Evolutionary conservation across 2,888 invertebrate species (phyloP).

Genomic region (Drosophila prostipennis): DNA sequence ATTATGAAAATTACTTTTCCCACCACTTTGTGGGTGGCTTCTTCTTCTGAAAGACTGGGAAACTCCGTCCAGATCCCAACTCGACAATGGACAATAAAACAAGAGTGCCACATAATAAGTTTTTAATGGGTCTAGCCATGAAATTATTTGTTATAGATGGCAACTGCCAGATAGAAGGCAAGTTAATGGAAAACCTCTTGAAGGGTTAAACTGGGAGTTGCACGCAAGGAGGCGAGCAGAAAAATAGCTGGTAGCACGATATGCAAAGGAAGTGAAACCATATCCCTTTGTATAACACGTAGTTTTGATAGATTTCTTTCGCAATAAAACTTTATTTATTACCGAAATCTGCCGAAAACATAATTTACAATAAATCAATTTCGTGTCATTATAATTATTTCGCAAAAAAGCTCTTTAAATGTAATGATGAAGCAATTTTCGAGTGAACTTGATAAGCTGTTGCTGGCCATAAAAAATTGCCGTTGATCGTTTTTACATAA

Average conservation of each 20-base stretch:
- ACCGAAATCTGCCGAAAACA: not conserved
- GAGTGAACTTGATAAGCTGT: conserved; percentile 14
- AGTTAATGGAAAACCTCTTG: conserved; percentile 6
- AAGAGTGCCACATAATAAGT: conserved; percentile 49
- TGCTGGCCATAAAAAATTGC: conserved; percentile 17
- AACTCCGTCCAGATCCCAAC: conserved; percentile 35
- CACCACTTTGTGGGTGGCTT: conserved; percentile 72
- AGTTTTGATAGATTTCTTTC: no score
- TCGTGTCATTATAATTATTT: not conserved
- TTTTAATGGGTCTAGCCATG: conserved; percentile 54
- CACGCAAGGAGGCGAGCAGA: conserved; percentile 9
- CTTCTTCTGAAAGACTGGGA: conserved; percentile 53
- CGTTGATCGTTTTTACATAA: conserved; percentile 38
- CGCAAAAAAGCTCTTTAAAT: conserved; percentile 12
- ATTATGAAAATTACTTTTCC: conserved; percentile 57
- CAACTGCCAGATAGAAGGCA: conserved; percentile 21
- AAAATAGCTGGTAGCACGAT: conserved; percentile 8
- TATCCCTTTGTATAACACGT: not conserved
- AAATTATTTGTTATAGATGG: conserved; percentile 55
- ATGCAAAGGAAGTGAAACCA: not conserved
- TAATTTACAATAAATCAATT: not conserved
- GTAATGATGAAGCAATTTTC: conserved; percentile 34
- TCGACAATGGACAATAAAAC: conserved; percentile 62
- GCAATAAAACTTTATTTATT: no score
- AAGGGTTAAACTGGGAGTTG: conserved; percentile 19